These are phyloP conservation scores for Cynaeus angustus DNA, from an alignment of 2,888 invertebrate species.

Conservation along the genomic window DNA sequence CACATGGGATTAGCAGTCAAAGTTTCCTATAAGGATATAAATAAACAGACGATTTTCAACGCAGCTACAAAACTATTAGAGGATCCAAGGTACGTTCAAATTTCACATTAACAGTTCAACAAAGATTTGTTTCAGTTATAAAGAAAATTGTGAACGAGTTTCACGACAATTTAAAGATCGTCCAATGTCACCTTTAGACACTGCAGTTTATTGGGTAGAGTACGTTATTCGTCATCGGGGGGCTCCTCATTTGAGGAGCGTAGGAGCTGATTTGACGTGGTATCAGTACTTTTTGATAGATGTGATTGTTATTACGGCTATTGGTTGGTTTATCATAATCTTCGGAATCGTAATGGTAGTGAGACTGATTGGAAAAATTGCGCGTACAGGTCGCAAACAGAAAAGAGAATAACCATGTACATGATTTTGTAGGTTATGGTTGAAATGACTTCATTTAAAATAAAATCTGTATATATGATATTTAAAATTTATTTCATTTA, in stretches of 20 bases:
- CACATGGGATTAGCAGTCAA: constrained; percentile 73
- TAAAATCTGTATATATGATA: no score
- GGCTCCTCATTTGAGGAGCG: constrained; percentile 73
- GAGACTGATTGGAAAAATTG: no score
- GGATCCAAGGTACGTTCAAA: constrained; percentile 29
- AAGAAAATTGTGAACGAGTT: constrained; percentile 72
- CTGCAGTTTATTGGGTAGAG: constrained; percentile 79
- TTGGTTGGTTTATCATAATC: no score
- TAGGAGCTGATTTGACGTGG: constrained; percentile 72
- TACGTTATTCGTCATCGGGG: constrained; percentile 77
- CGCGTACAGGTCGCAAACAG: no score
- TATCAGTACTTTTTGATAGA: constrained; percentile 68
- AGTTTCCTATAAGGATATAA: constrained; percentile 60
- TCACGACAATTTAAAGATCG: constrained; percentile 75
- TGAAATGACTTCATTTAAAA: no score
- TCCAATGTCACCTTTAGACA: constrained; percentile 75
- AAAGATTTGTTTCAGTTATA: constrained; percentile 72
- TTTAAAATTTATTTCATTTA: no score
- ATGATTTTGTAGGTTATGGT: no score
- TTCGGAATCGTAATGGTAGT: no score
- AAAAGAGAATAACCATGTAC: no score
- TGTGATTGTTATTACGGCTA: constrained; percentile 42
- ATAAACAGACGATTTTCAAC: constrained; percentile 58
- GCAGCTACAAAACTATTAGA: constrained; percentile 56
- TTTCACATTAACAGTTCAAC: not conserved